Evolutionary conservation across 2,888 invertebrate genomes (phyloP), one percentile per base, ranked within the genome.

Genomic region (Morpho deidamia): DNA sequence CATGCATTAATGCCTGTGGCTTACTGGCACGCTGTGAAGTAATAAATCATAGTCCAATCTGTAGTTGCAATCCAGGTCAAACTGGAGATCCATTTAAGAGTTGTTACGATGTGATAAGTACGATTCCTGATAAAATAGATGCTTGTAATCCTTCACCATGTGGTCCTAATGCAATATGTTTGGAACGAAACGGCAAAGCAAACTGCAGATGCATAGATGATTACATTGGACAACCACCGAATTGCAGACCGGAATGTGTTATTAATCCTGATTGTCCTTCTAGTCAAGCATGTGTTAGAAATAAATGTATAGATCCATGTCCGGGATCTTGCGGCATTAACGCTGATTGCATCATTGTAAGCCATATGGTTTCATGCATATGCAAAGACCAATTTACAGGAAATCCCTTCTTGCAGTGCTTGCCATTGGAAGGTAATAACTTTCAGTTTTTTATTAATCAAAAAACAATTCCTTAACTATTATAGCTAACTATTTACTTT

Each of bases 41-140:
- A 1, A 92, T 95, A 35, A 95, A 95, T 74, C 96, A 97, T 72
- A 96, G 96, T 73, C 96, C 96, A 10, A 94, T 96, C 55, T 97
- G 97, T 73, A 94, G 93, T 62, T 97, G 97, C 71, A 94, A 94
- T 53, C 80, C 91, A 12, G 94, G 93, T 12, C 93, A 94, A 77
- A 92, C 93, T 23, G 96, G 96, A 39, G 95, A 95, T 92, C 95
- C 95, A 49, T 95, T 95, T 81, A 92, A 93, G 72, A 92, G 93
- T 64, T 95, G 95, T 71, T 90, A 92, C 59, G 92, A 93, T 63
- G 82, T 93, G 46, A 56, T 76, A 9, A 60, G 67, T 74, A 86
- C 69, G 77, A 74, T 58, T 66, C 76, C 70, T 61, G 79, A 68
- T 72, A 79, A 70, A 65, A 79, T 65, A 63, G 83, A 68, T 82